Base-by-base conservation (phyloP, 2,888 invertebrate species). In the Adineta ricciae region DNA sequence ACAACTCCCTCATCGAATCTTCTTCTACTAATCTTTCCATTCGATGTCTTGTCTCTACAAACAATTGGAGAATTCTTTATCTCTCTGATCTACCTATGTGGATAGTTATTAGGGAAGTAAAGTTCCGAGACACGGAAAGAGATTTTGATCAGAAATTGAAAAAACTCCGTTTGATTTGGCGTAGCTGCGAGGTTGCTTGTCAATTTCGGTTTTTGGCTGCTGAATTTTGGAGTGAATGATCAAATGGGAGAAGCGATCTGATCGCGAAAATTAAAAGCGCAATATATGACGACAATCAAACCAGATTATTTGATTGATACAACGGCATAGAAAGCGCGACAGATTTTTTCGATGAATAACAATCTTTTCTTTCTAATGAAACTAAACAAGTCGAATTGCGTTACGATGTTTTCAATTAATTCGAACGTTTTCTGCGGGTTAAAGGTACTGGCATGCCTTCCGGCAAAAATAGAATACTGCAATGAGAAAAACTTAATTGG, bases 221-320 rank as follows among this genome's bases (percentile, higher is more conserved):
- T 64, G 16, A 16, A 64, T 27, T 64, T 32, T 64, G 64, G 32
- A 64, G 32, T 64, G 4, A 32, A 32, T 14, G 14, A 64, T 64
- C 32, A 16, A 32, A 32, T 64, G 32, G 64, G 64, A 64, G 64
- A 64, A 64, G 32, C 64, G 64, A 64, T 64, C 27, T 4, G 16
- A 64, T 64, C 64, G 64, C 64, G 27, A 64, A 64, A 32, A 64
- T 14, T 64, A 64, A 64, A 64, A 64, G 64, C 64, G 64, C 64
- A 32, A 64, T 64, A 64, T 64, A 64, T 64, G 64, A 64, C 64
- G 64, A 32, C 64, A 64, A 64, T 64, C 64, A 64, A 46, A 16
- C 50, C 3, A 64, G 9, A 64, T 64, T 64, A 64, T 64, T 64
- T 64, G 64, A 64, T 64, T 64, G 64, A 64, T 32, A 64, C 7